Evolutionary conservation across 2,113 vertebrate species (phyloP).

Genomic region (Grantiella picta): DNA sequence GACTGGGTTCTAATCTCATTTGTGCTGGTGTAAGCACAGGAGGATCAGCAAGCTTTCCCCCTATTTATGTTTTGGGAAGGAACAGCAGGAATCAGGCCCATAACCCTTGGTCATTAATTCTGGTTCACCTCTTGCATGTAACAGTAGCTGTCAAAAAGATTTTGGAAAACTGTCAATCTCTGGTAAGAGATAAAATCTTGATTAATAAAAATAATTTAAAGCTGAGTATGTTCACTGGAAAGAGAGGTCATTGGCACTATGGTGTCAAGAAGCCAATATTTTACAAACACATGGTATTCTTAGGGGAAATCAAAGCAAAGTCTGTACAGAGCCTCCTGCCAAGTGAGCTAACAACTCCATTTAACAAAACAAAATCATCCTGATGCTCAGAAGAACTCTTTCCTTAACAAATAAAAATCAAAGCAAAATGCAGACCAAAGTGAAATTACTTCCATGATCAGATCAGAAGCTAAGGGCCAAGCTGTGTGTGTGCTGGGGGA

Average conservation of each 20-base stretch:
- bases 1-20: conserved; percentile 7
- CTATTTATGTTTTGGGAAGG: background rate
- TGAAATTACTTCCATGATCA: background rate
- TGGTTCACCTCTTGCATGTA: conserved; percentile 50
- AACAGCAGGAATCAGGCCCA: background rate
- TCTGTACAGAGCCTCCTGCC: conserved; percentile 23
- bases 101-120: conserved; percentile 56
- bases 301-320: conserved; percentile 53
- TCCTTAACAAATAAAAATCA: conserved; percentile 35
- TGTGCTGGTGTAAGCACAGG: background rate
- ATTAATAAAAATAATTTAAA: conserved; percentile 71
- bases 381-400: background rate
- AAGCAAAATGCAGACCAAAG: background rate
- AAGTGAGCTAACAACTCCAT: conserved; percentile 54
- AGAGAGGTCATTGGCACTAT: conserved; percentile 46
- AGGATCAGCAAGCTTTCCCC: background rate
- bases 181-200: conserved; percentile 65
- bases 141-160: conserved; percentile 61
- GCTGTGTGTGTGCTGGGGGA: background rate
- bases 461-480: background rate
- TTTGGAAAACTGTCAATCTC: conserved; percentile 64
- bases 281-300: conserved; percentile 57
- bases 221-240: conserved; percentile 54
- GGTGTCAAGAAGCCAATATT: conserved; percentile 50
- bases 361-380: conserved; percentile 46